Evolutionary conservation across 2,888 invertebrate species (phyloP).

Genomic region (Cryptocephalus moraei): DNA sequence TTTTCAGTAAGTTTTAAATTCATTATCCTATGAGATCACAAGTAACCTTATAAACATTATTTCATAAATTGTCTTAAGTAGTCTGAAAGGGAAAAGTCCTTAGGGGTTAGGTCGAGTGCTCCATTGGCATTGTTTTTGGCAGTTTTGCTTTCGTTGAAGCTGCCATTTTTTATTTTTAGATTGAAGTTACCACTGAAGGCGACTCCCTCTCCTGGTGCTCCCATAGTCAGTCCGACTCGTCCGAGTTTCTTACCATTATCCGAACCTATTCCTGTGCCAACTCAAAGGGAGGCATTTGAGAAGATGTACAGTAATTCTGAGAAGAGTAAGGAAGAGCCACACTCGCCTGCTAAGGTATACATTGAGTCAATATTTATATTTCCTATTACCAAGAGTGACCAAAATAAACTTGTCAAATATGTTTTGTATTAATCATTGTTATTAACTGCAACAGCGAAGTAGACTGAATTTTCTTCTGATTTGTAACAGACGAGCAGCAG

Average conservation of each 20-base stretch:
- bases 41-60: no score
- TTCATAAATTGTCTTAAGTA: no score
- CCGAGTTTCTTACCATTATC: slow-evolving; percentile 61
- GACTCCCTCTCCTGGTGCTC: slow-evolving; percentile 10
- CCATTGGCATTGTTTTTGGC: no score
- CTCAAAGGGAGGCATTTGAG: slow-evolving; percentile 46
- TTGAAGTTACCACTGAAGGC: slow-evolving; percentile 16
- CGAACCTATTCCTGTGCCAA: slow-evolving; percentile 69
- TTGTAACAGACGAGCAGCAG: slow-evolving; percentile 17
- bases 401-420: no score
- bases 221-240: slow-evolving; percentile 49
- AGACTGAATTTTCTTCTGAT: no score
- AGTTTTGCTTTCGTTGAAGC: no score
- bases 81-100: no score
- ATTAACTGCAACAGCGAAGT: no score
- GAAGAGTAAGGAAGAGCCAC: slow-evolving; percentile 15
- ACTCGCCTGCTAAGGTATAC: slow-evolving; percentile 11
- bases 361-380: not conserved
- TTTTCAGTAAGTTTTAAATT: no score
- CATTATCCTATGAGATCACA: no score
- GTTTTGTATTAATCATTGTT: no score
- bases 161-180: slow-evolving; percentile 6
- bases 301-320: slow-evolving; percentile 32
- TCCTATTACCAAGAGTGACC: not conserved
- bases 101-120: no score